Base-by-base conservation (phyloP, 1,140 invertebrate species). In the Thaumatotibia leucotreta region DNA sequence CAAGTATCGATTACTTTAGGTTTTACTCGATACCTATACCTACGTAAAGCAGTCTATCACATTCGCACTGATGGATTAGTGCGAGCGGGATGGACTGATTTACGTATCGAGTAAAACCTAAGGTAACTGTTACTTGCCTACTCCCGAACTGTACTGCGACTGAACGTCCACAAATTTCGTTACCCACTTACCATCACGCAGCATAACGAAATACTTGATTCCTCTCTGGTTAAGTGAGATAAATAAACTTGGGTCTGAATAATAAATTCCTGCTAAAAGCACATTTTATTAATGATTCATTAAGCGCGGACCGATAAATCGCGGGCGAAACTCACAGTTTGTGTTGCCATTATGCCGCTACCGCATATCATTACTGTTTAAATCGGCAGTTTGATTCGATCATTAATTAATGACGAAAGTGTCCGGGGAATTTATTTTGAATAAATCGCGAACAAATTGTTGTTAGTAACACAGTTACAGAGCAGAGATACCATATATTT, bases 201-300 rank as follows among this genome's bases (percentile, higher is more conserved):
- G n/a, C n/a, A n/a, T n/a, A n/a, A 32, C 31, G n/a, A 33, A 33
- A 33, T 9, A 33, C 10, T 11, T 9, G 4, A 33, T 33, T 11
- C 32, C 32, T n/a, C 32, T 33, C 11, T n/a, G 32, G 32, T 33
- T 33, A 33, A 33, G 39, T 45, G 39, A 45, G 39, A 45, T 45
- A 45, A 45, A 45, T 45, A 45, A 45, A 45, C 39, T 45, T 20
- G 39, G n/a, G 39, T 17, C 20, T 45, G 20, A 45, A 45, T 45
- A 45, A 45, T 45, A 45, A 45, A 45, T 45, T 20, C 39, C 39
- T 17, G 39, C 39, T 45, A 45, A 45, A 45, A 45, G 39, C 39
- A 58, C 24, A 27, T 27, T 58, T 58, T 27, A 58, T 58, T 27
- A 58, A 58, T 58, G 24, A 58, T 58, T 58, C 23, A 58, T 58